Base-by-base conservation (phyloP, 2,797 vertebrate genomes). In the Atherinosoma microstoma region DNA sequence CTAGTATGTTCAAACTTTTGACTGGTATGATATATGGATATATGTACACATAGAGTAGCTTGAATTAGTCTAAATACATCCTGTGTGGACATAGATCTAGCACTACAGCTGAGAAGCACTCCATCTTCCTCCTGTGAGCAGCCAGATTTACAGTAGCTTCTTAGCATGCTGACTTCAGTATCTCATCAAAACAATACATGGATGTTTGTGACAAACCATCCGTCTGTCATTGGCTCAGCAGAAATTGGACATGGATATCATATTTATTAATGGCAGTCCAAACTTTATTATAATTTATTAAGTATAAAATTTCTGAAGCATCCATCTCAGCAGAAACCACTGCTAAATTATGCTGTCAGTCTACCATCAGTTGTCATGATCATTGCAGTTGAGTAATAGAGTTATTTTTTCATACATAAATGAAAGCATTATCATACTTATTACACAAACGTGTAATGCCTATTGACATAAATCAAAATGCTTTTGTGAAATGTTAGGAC, bases 281-380 rank as follows among this genome's bases (percentile, higher is more conserved):
- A 69, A 15, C 3, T 32, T 49, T 40, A 69, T 45, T 45, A 49
- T 47, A 29, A 51, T 69, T 47, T 16, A 70, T 58, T 56, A 62
- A 64, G 34, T 40, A 13, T 42, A 2, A 56, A 63, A 6, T 8
- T 64, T 69, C 22, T 57, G 36, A 72, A 65, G 58, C 54, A 7
- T 64, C 34, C 15, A 12, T 82, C 71, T 66, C 4, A 7, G 38
- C 29, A 49, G 35, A 24, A 74, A 67, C 60, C 45, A 18, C 5
- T n/a, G 30, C 18, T 54, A 36, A 69, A 62, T 36, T 15, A 68
- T 63, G 60, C 73, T 70, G 68, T 76, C 76, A 85, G 13, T 73
- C 74, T 58, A 64, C 58, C 51, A 3, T 79, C 79, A 77, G 0
- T 45, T 71, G 81, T 88, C 71, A 47, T 24, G 10, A 51, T 83